Evolutionary conservation across 2,888 invertebrate species (phyloP).

Genomic region (Amphipoea oculea): DNA sequence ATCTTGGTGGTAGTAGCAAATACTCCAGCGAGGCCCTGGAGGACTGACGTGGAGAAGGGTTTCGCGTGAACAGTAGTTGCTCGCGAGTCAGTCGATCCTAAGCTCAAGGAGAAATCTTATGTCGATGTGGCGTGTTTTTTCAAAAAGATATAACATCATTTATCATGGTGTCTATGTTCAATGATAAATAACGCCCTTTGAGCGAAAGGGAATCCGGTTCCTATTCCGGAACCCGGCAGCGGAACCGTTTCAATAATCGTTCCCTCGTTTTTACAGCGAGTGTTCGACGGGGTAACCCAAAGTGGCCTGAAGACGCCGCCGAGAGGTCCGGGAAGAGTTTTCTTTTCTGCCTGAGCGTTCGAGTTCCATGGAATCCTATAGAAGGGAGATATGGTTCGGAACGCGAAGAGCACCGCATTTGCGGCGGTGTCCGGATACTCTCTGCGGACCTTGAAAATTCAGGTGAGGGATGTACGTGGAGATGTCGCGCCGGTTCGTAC

Average conservation of each 20-base stretch:
- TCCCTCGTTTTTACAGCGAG: slow-evolving; percentile 73
- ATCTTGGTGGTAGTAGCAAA: slow-evolving; percentile 94
- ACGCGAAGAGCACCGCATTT: slow-evolving; percentile 78
- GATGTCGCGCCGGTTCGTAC: slow-evolving; percentile 85
- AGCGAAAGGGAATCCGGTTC: slow-evolving; percentile 90
- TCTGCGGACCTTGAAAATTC: slow-evolving; percentile 81
- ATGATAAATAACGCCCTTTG: slow-evolving; percentile 79
- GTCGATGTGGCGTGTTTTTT: slow-evolving; percentile 78
- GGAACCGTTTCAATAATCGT: slow-evolving; percentile 87
- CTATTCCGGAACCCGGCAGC: slow-evolving; percentile 91
- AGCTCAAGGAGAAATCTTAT: slow-evolving; percentile 88
- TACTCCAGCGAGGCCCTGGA: slow-evolving; percentile 92
- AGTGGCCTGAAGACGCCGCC: slow-evolving; percentile 83
- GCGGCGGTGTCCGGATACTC: slow-evolving; percentile 76
- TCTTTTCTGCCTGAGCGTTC: slow-evolving; percentile 79
- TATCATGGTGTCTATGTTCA: too few species aligned
- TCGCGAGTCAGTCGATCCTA: slow-evolving; percentile 91
- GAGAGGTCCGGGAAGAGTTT: slow-evolving; percentile 90
- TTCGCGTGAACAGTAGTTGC: slow-evolving; percentile 88
- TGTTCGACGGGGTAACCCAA: slow-evolving; percentile 80
- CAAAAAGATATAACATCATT: not conserved
- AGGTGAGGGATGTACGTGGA: slow-evolving; percentile 75
- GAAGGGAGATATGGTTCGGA: slow-evolving; percentile 89
- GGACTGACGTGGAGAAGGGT: slow-evolving; percentile 91
- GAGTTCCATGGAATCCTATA: slow-evolving; percentile 87